Evolutionary conservation across 2,113 vertebrate genomes (phyloP).

Genomic region (Junco hyemalis): DNA sequence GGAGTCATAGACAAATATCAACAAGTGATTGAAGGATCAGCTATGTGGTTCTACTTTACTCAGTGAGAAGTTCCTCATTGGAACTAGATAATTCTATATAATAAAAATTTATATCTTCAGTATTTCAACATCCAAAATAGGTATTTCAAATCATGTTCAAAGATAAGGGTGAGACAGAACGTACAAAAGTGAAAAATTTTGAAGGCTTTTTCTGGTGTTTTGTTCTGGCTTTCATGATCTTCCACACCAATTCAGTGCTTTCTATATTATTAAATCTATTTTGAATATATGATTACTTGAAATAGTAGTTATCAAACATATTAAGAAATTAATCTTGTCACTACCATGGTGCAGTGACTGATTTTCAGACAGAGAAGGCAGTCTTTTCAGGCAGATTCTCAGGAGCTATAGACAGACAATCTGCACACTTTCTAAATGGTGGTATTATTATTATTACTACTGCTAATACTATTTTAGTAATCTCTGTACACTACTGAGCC

Average conservation of each 20-base stretch:
- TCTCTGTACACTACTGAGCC: not conserved
- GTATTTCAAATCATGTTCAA: not conserved
- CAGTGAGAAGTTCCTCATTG: not conserved
- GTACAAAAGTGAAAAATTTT: not conserved
- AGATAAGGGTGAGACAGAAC: not conserved
- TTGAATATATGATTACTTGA: not conserved
- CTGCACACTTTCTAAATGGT: not conserved
- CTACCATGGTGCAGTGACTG: not conserved
- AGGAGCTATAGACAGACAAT: not conserved
- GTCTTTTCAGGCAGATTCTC: not conserved
- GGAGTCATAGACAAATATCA: not conserved
- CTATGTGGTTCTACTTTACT: rapidly evolving
- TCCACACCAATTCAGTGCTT: not conserved
- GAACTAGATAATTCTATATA: not conserved
- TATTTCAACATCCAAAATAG: not conserved
- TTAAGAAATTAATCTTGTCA: not conserved
- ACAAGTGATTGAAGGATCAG: not conserved
- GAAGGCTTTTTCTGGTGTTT: not conserved
- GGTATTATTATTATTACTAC: not conserved
- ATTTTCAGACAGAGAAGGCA: not conserved
- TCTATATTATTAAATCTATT: not conserved
- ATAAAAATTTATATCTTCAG: not conserved
- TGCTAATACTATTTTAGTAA: not conserved
- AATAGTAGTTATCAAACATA: not conserved
- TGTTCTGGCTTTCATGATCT: not conserved